These are phyloP conservation scores for Terebella lapidaria DNA, from an alignment of 2,888 invertebrate species.

Conservation along the genomic window DNA sequence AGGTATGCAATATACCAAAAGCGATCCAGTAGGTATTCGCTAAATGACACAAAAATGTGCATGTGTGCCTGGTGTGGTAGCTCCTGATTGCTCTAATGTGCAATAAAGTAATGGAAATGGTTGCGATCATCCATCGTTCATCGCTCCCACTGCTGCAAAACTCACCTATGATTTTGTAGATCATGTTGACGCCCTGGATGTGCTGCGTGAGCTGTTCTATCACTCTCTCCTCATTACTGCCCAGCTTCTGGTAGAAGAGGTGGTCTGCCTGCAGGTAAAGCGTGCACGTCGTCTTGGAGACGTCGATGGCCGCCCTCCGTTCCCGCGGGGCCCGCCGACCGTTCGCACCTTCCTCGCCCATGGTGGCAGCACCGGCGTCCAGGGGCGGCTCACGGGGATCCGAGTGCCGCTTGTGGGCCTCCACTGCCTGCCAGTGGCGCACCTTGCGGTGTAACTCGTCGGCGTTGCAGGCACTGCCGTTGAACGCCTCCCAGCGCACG, in stretches of 20 bases:
- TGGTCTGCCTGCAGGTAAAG: conserved; percentile 41
- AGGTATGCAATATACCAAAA: no score
- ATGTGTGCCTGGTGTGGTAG: not conserved
- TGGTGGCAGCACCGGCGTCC: not conserved
- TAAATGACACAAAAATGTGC: not conserved
- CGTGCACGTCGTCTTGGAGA: conserved; percentile 66
- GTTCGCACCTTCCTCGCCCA: not conserved
- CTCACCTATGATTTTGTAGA: conserved; percentile 51
- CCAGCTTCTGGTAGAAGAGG: conserved; percentile 31
- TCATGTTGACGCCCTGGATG: conserved; percentile 80
- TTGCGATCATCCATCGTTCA: no score
- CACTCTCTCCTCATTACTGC: conserved; percentile 72
- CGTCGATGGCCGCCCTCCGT: conserved; percentile 58
- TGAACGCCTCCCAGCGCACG: conserved; percentile 61
- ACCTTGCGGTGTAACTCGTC: conserved; percentile 30
- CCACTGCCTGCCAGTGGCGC: conserved; percentile 17
- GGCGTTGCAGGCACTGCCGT: conserved; percentile 27
- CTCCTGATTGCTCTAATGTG: no score
- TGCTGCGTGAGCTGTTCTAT: conserved; percentile 92
- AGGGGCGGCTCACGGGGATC: not conserved
- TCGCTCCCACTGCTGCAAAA: not conserved
- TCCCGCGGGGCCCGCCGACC: not conserved
- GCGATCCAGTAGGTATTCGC: no score
- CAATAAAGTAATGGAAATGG: no score
- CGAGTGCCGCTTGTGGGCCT: not conserved